Conservation (phyloP, 1,140 invertebrate genomes). For the Drosophila baimaii region DNA sequence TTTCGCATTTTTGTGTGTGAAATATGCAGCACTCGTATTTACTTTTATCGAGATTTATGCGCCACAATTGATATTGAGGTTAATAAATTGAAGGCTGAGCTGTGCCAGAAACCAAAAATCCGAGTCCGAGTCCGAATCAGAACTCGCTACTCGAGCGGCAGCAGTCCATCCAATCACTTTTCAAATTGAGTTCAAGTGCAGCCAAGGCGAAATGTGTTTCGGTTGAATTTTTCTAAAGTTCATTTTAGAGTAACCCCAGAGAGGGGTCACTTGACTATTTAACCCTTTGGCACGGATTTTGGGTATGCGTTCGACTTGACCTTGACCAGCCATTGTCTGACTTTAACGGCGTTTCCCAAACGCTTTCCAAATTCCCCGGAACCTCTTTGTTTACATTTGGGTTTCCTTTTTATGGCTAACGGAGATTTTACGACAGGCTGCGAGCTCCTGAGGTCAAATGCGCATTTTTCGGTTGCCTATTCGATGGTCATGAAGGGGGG, state of each 20-base stretch:
- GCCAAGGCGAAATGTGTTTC: conserved; percentile 56
- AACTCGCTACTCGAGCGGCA: conserved; percentile 16
- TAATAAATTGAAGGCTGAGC: conserved; percentile 78
- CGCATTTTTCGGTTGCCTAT: conserved; percentile 24
- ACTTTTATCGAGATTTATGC: conserved; percentile 81
- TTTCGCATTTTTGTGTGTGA: conserved; percentile 45
- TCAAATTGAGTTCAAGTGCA: conserved; percentile 79
- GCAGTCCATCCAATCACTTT: conserved; percentile 40
- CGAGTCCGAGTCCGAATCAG: conserved; percentile 18
- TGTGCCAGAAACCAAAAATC: conserved; percentile 42
- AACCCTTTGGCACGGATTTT: conserved; percentile 59
- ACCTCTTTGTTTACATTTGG: conserved; percentile 49
- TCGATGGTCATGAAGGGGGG: conserved; percentile 16
- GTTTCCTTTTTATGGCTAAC: conserved; percentile 40
- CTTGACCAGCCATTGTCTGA: conserved; percentile 44
- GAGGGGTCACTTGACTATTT: conserved; percentile 67
- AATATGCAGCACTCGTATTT: conserved; percentile 77
- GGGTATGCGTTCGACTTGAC: conserved; percentile 47
- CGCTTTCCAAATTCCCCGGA: conserved; percentile 41
- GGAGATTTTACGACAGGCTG: conserved; percentile 40
- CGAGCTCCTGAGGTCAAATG: conserved; percentile 41
- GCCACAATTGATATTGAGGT: conserved; percentile 81
- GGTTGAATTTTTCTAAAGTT: conserved; percentile 50
- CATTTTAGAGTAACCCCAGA: conserved; percentile 46
- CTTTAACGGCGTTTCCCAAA: conserved; percentile 49